Percentiles rank a stretch among this genome's conserved stretches.
phyloP scores from a whole-genome alignment of 2,888 invertebrate species.

The Hetaerina titia region DNA sequence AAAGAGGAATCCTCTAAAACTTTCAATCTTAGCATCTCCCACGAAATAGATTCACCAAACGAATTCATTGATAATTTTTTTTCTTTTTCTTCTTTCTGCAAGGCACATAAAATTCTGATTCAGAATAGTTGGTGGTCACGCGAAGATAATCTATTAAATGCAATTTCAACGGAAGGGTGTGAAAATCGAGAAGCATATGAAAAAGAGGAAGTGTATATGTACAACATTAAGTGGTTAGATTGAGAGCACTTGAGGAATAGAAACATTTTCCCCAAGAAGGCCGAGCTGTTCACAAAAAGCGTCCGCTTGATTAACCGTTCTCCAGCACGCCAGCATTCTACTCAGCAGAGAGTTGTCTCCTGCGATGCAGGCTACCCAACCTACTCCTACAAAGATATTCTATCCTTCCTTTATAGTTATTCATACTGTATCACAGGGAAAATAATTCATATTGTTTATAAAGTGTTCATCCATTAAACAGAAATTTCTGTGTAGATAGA shows the following conservation, averaged over 20 bases:
- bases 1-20: no score
- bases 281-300: background rate
- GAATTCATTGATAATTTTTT: background rate
- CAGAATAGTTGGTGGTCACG: background rate
- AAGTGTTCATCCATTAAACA: no score
- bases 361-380: conserved; percentile 23
- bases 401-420: no score
- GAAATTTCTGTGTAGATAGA: no score
- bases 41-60: background rate
- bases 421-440: no score
- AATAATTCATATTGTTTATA: no score
- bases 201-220: background rate
- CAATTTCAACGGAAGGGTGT: background rate
- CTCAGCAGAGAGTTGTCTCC: background rate
- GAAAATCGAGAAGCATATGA: background rate
- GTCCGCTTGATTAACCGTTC: background rate
- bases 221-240: background rate
- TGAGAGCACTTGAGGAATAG: background rate
- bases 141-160: background rate
- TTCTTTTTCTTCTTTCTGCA: background rate
- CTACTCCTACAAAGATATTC: background rate
- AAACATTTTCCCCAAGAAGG: conserved; percentile 5
- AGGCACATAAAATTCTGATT: background rate
- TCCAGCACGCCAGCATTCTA: conserved; percentile 10
- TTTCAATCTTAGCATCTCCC: background rate